phyloP scores from a whole-genome alignment of 2,888 invertebrate genomes.

The Drosophila prolongata region DNA sequence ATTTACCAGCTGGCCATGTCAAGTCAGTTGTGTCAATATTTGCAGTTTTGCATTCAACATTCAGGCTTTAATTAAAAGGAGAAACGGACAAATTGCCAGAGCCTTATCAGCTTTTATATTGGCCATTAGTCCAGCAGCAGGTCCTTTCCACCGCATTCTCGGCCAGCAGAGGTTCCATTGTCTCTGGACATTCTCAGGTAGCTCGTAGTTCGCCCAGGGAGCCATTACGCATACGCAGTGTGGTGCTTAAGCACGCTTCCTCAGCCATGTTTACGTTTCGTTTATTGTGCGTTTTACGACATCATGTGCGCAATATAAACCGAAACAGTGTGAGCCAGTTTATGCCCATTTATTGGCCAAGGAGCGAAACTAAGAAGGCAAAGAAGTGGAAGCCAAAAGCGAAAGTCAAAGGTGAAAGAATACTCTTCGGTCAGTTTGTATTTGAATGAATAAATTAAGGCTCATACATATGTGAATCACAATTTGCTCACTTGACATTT shows the following conservation, averaged over 20 bases:
- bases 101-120: slow-evolving; percentile 46
- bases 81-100: slow-evolving; percentile 17
- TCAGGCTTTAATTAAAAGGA: slow-evolving; percentile 65
- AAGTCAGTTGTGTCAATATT: slow-evolving; percentile 73
- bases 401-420: slow-evolving; percentile 7
- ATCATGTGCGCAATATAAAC: slow-evolving; percentile 68
- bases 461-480: slow-evolving; percentile 27
- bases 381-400: slow-evolving; percentile 1
- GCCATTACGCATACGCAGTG: slow-evolving; percentile 70
- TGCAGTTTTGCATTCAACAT: slow-evolving; percentile 49
- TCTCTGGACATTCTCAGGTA: slow-evolving; percentile 36
- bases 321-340: slow-evolving; percentile 37
- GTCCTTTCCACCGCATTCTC: background rate
- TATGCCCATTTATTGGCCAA: slow-evolving; percentile 59
- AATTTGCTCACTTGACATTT: slow-evolving; percentile 14
- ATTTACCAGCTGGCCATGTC: slow-evolving; percentile 42
- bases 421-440: slow-evolving; percentile 13
- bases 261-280: slow-evolving; percentile 64
- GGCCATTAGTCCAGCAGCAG: slow-evolving; percentile 20
- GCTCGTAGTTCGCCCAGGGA: slow-evolving; percentile 63
- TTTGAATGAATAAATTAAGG: slow-evolving; percentile 32
- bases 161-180: slow-evolving; percentile 3
- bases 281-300: slow-evolving; percentile 76
- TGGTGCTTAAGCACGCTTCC: slow-evolving; percentile 40
- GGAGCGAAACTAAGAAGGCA: slow-evolving; percentile 36